Evolutionary conservation across 2,888 invertebrate species (phyloP).

Genomic region (Amorpha juglandis): DNA sequence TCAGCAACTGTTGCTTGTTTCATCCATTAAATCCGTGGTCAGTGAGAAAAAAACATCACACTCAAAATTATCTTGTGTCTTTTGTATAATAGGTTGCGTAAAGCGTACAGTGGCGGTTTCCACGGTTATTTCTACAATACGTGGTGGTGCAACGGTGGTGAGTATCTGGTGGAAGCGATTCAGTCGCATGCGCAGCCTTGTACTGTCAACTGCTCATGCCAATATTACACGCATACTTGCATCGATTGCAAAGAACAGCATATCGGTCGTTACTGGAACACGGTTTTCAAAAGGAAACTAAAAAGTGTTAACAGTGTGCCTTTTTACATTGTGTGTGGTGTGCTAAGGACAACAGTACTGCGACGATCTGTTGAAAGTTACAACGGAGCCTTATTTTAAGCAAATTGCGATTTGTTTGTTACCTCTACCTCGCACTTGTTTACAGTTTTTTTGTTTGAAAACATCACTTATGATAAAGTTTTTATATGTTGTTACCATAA

Average conservation of each 20-base stretch:
- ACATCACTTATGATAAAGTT: background rate
- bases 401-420: slow-evolving; percentile 53
- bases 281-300: slow-evolving; percentile 39
- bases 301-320: slow-evolving; percentile 38
- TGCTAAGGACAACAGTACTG: slow-evolving; percentile 33
- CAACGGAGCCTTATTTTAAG: slow-evolving; percentile 1
- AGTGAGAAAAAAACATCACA: slow-evolving; percentile 59
- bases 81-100: slow-evolving; percentile 78
- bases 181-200: slow-evolving; percentile 74
- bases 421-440: background rate
- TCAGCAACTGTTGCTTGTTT: slow-evolving; percentile 51
- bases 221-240: slow-evolving; percentile 53
- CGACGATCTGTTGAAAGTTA: slow-evolving; percentile 21
- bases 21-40: slow-evolving; percentile 45
- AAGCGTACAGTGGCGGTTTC: slow-evolving; percentile 69
- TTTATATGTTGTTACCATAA: background rate
- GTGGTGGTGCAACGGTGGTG: slow-evolving; percentile 76
- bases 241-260: slow-evolving; percentile 31
- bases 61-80: slow-evolving; percentile 70
- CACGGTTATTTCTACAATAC: slow-evolving; percentile 78
- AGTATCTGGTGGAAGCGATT: slow-evolving; percentile 55
- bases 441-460: slow-evolving; percentile 1
- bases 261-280: slow-evolving; percentile 28
- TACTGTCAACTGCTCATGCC: slow-evolving; percentile 65
- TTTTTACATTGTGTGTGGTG: slow-evolving; percentile 44